A percentile compares a stretch with the other conserved stretches of the same genome.
Evolutionary conservation across 1,140 invertebrate genomes (phyloP).

Genomic region (silkworm (Bombyx mori)): ASM3026992v2 NC_085129.1:4249501-4250000

Average conservation of each 20-base stretch:
- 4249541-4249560: too few relatives aligned
- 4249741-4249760: background rate
- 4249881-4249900: slow-evolving; percentile 40
- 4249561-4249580: too few relatives aligned
- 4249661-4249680: too few relatives aligned
- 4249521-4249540: too few relatives aligned
- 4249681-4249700: too few relatives aligned
- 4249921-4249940: slow-evolving; percentile 24
- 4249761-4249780: background rate
- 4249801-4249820: slow-evolving; percentile 2
- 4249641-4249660: too few relatives aligned
- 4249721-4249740: too few relatives aligned
- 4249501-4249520: too few relatives aligned
- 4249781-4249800: slow-evolving; percentile 10
- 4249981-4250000: slow-evolving; percentile 50
- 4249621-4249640: too few relatives aligned
- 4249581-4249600: too few relatives aligned
- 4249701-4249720: too few relatives aligned
- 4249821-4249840: slow-evolving; percentile 1
- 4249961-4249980: slow-evolving; percentile 47
- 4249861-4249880: slow-evolving; percentile 45
- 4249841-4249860: slow-evolving; percentile 21
- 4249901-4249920: slow-evolving; percentile 39
- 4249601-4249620: too few relatives aligned
- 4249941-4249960: slow-evolving; percentile 37